Conservation (phyloP, 2,888 invertebrate genomes). For the Acholoe squamosa region DNA sequence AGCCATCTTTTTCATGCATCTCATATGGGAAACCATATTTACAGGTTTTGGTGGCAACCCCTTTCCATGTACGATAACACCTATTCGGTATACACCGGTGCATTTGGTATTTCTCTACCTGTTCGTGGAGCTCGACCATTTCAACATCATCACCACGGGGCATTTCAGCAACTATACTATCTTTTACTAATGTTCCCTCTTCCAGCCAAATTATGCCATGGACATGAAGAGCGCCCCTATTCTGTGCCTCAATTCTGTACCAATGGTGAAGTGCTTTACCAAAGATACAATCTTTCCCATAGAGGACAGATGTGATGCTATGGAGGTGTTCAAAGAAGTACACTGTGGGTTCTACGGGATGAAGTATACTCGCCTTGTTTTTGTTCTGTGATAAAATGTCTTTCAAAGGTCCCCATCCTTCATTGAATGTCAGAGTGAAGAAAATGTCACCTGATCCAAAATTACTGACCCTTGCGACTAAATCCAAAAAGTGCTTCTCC, state of each 20-base stretch:
- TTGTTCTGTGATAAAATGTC: not conserved
- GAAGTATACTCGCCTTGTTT: not conserved
- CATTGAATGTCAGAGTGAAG: not conserved
- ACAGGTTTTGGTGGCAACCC: not conserved
- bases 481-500: too few relatives aligned
- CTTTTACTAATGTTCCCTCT: constrained; percentile 9
- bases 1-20: not conserved
- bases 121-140: not conserved
- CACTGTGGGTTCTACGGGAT: not conserved
- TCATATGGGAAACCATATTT: constrained; percentile 9
- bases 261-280: not conserved
- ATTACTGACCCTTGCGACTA: too few relatives aligned
- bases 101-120: not conserved
- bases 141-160: not conserved
- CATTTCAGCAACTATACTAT: not conserved
- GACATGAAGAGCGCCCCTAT: not conserved
- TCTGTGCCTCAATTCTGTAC: not conserved
- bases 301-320: not conserved
- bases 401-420: not conserved
- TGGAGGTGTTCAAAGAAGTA: not conserved
- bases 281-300: not conserved
- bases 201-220: constrained; percentile 24
- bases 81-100: not conserved
- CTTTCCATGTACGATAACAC: not conserved
- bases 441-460: too few relatives aligned